A percentile compares a stretch with the other conserved stretches of the same genome.
phyloP scores from a whole-genome alignment of 1,140 invertebrate species.

The Cecropterus lyciades region DNA sequence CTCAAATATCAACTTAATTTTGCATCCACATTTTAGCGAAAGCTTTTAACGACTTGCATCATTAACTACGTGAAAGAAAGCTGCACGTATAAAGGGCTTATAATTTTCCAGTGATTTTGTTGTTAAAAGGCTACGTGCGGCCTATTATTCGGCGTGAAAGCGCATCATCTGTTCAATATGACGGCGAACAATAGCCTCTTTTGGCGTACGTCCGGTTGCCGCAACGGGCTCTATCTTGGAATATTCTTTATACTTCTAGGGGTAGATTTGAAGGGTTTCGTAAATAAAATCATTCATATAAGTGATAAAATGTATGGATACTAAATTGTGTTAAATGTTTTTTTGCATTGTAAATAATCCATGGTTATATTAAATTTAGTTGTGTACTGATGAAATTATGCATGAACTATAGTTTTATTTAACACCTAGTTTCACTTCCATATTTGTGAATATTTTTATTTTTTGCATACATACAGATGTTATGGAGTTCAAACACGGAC shows the following conservation, averaged over 20 bases:
- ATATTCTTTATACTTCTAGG: conserved; percentile 48
- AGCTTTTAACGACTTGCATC: conserved; percentile 12
- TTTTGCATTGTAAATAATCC: no score
- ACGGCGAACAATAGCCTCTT: conserved; percentile 67
- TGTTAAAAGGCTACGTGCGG: conserved; percentile 35
- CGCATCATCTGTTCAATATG: conserved; percentile 74
- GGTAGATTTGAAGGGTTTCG: no score
- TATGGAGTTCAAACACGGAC: neutral
- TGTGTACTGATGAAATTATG: no score
- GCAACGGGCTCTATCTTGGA: conserved; percentile 64
- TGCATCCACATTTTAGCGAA: neutral
- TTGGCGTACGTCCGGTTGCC: conserved; percentile 63
- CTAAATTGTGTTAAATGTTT: no score
- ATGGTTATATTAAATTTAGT: no score
- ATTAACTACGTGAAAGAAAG: conserved; percentile 22
- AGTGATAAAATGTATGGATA: no score
- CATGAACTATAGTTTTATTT: no score
- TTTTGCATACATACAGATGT: neutral
- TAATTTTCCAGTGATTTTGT: conserved; percentile 33
- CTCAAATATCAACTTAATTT: no score
- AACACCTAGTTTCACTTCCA: no score
- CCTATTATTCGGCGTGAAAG: conserved; percentile 63
- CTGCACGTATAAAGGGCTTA: conserved; percentile 16
- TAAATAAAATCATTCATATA: no score
- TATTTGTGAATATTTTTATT: no score